These are phyloP conservation scores for Cyprinodon diabolis DNA, from an alignment of 2,797 vertebrate species.

Conservation along the genomic window DNA sequence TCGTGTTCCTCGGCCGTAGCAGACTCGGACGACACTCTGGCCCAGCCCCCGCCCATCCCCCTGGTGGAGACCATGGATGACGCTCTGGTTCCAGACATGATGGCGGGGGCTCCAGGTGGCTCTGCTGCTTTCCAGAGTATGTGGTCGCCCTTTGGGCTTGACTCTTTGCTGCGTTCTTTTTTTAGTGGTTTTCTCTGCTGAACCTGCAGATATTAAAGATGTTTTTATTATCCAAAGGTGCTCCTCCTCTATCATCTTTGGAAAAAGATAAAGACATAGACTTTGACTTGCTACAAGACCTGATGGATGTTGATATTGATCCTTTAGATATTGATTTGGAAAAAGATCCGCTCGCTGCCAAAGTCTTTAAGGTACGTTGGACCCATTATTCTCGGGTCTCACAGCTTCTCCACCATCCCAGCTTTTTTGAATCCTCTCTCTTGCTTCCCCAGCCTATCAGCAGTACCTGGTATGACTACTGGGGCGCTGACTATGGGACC, in stretches of 20 bases:
- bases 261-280: conserved; percentile 99
- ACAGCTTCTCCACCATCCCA: no score
- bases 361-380: conserved; percentile 97
- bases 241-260: conserved; percentile 95
- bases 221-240: conserved; percentile 89
- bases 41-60: conserved; percentile 86
- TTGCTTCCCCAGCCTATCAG: conserved; percentile 89
- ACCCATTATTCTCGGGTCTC: background rate
- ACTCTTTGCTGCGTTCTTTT: no score
- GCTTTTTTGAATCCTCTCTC: background rate
- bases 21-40: conserved; percentile 87
- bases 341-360: conserved; percentile 99
- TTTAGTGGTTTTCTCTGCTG: conserved; percentile 38
- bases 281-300: conserved; percentile 98
- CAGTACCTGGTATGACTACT: conserved; percentile 99
- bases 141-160: conserved; percentile 61
- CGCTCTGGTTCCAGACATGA: conserved; percentile 91
- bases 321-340: conserved; percentile 99
- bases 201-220: conserved; percentile 81
- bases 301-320: conserved; percentile 99
- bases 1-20: conserved; percentile 81
- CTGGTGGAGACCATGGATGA: conserved; percentile 95
- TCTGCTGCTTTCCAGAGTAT: conserved; percentile 80
- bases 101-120: conserved; percentile 86
- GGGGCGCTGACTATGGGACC: conserved; percentile 96